Conservation (phyloP, 2,888 invertebrate species). For the Chorisops tibialis region DNA sequence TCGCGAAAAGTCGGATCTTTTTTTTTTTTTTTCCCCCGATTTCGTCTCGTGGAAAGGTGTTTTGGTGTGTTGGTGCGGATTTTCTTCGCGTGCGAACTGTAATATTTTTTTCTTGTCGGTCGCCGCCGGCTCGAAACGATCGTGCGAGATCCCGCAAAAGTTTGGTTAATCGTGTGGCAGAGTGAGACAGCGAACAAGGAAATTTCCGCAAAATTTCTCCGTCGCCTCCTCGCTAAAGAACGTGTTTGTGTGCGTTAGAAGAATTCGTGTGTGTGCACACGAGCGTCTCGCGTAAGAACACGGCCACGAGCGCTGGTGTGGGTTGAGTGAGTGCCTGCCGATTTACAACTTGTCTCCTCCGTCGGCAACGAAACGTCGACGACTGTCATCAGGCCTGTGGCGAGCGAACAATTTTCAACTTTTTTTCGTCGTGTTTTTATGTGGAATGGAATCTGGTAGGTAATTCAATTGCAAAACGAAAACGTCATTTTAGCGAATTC, state of each 20-base stretch:
- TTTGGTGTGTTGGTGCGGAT: no score
- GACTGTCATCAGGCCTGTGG: not conserved
- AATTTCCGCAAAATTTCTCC: no score
- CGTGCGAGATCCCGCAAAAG: no score
- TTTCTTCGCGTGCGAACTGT: no score
- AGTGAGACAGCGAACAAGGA: no score
- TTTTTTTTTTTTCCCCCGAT: no score
- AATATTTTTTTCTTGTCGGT: no score
- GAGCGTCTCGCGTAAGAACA: not conserved
- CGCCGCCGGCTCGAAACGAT: no score
- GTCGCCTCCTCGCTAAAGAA: no score
- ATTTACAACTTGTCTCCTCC: slow-evolving; percentile 9
- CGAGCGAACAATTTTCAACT: slow-evolving; percentile 16
- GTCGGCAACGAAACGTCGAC: slow-evolving; percentile 3
- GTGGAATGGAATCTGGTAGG: slow-evolving; percentile 34
- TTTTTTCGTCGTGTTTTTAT: slow-evolving; percentile 24
- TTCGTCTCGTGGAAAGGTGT: no score
- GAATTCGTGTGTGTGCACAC: not conserved
- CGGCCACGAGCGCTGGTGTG: not conserved
- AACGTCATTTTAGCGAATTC: slow-evolving; percentile 38
- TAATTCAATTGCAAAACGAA: slow-evolving; percentile 47
- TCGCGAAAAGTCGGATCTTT: no score
- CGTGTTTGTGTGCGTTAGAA: not conserved
- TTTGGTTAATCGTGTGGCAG: no score
- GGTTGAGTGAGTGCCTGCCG: not conserved